phyloP scores from a whole-genome alignment of 2,888 invertebrate species.

The Sylvicola fuscatus region DNA sequence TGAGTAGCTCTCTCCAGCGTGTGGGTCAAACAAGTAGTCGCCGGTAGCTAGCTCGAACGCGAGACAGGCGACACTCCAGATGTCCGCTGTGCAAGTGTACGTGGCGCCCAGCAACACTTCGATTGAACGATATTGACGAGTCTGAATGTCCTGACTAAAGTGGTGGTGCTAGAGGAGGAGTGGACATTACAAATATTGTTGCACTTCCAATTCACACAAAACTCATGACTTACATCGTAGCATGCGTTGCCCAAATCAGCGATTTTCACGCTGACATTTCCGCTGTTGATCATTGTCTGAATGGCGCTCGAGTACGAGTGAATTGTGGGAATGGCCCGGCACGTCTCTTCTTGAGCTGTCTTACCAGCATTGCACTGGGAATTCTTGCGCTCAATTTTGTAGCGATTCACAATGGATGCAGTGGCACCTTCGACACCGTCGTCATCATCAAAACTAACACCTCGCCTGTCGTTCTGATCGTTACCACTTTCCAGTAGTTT shows the following conservation, averaged over 20 bases:
- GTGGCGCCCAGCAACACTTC: slow-evolving; percentile 61
- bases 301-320: slow-evolving; percentile 24
- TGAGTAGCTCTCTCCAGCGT: slow-evolving; percentile 43
- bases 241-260: slow-evolving; percentile 75
- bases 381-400: slow-evolving; percentile 6
- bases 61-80: slow-evolving; percentile 73
- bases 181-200: background rate
- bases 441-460: too few relatives aligned
- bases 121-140: slow-evolving; percentile 58
- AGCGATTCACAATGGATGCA: slow-evolving; percentile 1
- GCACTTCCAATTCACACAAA: too few relatives aligned
- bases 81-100: slow-evolving; percentile 61
- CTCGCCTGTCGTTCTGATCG: too few relatives aligned
- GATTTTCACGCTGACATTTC: slow-evolving; percentile 51
- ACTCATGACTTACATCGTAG: slow-evolving; percentile 39
- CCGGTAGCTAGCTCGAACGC: slow-evolving; percentile 76
- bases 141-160: slow-evolving; percentile 70
- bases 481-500: too few relatives aligned
- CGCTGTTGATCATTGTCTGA: slow-evolving; percentile 23
- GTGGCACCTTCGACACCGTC: too few relatives aligned
- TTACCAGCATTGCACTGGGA: background rate
- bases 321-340: slow-evolving; percentile 15
- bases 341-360: background rate
- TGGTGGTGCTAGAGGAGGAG: slow-evolving; percentile 36
- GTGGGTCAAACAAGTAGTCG: slow-evolving; percentile 71